Evolutionary conservation across 2,113 vertebrate genomes (phyloP), one percentile per base, ranked within the genome.

Genomic region (Dromaius novaehollandiae): DNA sequence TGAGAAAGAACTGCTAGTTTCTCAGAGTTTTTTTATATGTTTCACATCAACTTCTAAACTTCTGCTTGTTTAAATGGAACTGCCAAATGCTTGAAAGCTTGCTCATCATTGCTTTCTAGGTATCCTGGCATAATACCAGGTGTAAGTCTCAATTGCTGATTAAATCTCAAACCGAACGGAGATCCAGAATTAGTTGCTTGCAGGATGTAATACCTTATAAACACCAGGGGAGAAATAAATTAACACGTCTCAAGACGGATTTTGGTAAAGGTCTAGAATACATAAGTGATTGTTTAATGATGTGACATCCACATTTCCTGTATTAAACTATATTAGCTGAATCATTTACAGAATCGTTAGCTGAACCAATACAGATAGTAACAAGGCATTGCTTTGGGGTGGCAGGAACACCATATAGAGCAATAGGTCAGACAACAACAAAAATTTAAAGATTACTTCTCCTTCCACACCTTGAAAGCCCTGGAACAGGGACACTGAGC

Each of bases 151-250:
- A 91, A 94, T 93, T 80, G 65, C 51, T 91, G 95, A 96, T 97
- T 96, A 93, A 87, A 95, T 90, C 89, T 95, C 64, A 93, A 75
- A 76, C n/a, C 84, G 61, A 95, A 66, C 0, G 0, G 79, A 93
- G 85, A 91, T 92, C 66, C 78, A 93, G 93, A 96, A 92, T 94
- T 89, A 86, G 93, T 92, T 88, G 44, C 78, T 93, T 92, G 68
- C 84, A 97, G 95, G 83, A 95, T 93, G 74, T 94, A 80, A 79
- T 92, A 70, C 66, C 89, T 96, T 95, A 82, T 88, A 75, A 96
- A 95, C 94, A 96, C 58, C 55, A 83, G 71, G 64, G 89, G 32
- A 96, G 87, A 95, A 93, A 93, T 83, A 92, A 96, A 80, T 95
- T 89, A 95, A 81, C 60, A 75, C 63, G 75, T 93, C 81, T 94